Evolutionary conservation across 2,113 vertebrate genomes (phyloP).

Genomic region (Elgaria multicarinata): DNA sequence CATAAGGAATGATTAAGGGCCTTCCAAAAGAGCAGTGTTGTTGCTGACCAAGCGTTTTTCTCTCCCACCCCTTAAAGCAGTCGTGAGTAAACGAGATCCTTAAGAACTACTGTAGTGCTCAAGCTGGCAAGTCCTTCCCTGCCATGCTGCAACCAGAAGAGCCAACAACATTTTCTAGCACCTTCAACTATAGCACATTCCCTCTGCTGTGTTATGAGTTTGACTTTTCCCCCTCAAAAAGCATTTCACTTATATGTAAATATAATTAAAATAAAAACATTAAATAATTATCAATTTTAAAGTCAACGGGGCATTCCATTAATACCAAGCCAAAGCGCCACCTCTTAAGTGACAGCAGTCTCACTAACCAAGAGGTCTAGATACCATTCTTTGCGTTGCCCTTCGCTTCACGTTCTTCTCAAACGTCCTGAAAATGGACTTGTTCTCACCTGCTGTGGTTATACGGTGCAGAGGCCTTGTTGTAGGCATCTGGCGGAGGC

Average conservation of each 20-base stretch:
- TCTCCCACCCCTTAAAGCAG: background rate
- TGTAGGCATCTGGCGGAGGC: constrained; percentile 77
- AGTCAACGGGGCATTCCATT: background rate
- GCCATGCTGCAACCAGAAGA: background rate
- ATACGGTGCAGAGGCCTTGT: constrained; percentile 81
- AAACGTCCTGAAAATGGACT: background rate
- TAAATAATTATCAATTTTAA: too few species aligned
- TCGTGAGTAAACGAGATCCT: too few species aligned
- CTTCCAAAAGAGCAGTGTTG: background rate
- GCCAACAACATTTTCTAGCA: background rate
- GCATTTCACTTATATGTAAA: too few species aligned
- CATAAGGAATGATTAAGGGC: background rate
- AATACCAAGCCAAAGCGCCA: background rate
- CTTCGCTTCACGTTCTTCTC: background rate
- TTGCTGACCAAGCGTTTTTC: background rate
- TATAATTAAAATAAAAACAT: too few species aligned
- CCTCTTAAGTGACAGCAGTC: background rate
- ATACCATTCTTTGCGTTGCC: background rate
- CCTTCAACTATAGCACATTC: background rate
- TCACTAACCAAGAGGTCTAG: background rate
- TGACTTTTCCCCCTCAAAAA: too few species aligned
- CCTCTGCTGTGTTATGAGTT: too few species aligned
- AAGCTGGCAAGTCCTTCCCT: background rate
- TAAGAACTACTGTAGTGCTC: background rate
- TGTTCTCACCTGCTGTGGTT: constrained; percentile 84